Percentiles rank a stretch among this genome's conserved stretches.
Conservation (phyloP, 2,797 vertebrate genomes). For the Chelon labrosus region DNA sequence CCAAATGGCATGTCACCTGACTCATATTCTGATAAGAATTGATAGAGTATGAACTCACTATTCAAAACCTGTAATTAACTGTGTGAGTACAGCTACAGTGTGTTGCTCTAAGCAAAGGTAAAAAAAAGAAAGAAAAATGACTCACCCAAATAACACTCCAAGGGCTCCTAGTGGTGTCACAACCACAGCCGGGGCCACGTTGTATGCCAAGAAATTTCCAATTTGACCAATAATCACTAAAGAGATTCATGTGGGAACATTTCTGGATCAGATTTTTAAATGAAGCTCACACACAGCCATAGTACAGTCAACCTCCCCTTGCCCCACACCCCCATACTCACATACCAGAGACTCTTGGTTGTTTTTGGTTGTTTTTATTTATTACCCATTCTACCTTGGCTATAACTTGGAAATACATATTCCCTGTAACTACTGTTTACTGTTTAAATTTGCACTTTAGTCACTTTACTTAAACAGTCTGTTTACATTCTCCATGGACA, state of each 20-base stretch:
- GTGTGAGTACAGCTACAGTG: not conserved
- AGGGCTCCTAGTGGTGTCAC: conserved; percentile 97
- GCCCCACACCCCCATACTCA: too few species aligned
- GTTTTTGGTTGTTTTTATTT: too few species aligned
- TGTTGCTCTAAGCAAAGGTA: not conserved
- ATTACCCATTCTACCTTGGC: too few species aligned
- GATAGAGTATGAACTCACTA: not conserved
- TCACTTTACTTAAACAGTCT: too few species aligned
- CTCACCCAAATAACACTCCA: conserved; percentile 97
- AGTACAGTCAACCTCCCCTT: too few species aligned
- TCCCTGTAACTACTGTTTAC: too few species aligned
- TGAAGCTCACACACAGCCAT: not conserved
- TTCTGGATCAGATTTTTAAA: not conserved
- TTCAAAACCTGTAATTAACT: not conserved
- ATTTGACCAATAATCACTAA: conserved; percentile 95
- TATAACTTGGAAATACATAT: too few species aligned
- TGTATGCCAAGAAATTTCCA: conserved; percentile 97
- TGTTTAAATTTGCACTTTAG: too few species aligned
- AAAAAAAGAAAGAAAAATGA: not conserved
- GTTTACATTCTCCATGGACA: too few species aligned
- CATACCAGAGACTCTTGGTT: too few species aligned
- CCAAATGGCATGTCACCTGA: too few species aligned
- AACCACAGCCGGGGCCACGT: conserved; percentile 92
- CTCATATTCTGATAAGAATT: too few species aligned
- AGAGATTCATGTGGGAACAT: conserved; percentile 30